Conservation (phyloP, 2,113 vertebrate genomes). For the Tonatia bakeri region DNA sequence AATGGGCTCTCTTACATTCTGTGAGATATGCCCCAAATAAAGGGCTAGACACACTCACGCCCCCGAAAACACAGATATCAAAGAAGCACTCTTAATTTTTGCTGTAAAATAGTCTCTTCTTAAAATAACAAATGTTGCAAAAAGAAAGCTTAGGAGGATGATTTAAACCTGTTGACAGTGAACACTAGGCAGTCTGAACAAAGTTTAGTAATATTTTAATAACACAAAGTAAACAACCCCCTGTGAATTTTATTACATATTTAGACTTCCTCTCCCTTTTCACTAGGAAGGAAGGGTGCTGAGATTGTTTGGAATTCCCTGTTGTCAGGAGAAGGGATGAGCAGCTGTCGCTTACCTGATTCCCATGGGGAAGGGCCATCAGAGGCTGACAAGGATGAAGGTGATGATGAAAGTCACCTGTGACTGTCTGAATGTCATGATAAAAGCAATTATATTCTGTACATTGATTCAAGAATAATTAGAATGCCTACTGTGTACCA, state of each 20-base stretch:
- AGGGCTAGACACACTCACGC: not conserved
- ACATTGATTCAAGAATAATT: not conserved
- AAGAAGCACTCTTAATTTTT: not conserved
- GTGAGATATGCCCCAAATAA: conserved; percentile 19
- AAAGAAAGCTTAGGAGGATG: not conserved
- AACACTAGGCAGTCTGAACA: not conserved
- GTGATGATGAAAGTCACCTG: not conserved
- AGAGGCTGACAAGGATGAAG: not conserved
- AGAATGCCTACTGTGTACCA: not conserved
- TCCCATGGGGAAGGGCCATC: not conserved
- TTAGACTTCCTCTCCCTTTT: not conserved
- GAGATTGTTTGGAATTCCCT: not conserved
- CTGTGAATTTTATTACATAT: not conserved
- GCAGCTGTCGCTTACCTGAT: not conserved
- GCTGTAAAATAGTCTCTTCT: not conserved
- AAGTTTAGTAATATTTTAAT: not conserved
- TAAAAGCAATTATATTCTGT: not conserved
- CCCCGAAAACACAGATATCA: not conserved
- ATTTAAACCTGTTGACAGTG: not conserved
- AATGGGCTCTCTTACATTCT: conserved; percentile 30
- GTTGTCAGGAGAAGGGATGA: not conserved
- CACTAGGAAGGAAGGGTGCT: not conserved
- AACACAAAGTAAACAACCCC: not conserved
- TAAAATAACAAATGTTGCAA: not conserved
- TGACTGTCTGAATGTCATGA: not conserved